A percentile compares a stretch with the other conserved stretches of the same genome.
Conservation (phyloP, 2,113 vertebrate genomes). For the Nesoenas mayeri region DNA sequence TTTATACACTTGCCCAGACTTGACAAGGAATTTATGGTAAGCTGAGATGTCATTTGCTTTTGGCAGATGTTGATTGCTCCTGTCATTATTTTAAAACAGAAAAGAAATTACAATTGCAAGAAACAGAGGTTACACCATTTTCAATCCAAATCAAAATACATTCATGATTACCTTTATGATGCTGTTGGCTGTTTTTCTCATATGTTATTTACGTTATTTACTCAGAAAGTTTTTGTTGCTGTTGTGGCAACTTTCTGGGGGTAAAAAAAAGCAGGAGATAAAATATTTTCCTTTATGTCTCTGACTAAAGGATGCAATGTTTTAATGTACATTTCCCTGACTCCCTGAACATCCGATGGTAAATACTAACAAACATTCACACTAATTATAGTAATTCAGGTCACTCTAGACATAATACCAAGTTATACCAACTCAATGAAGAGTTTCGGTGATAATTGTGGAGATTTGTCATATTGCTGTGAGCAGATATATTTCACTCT, state of each 20-base stretch:
- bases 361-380: not conserved
- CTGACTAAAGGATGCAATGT: not conserved
- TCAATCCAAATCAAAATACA: not conserved
- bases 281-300: not conserved
- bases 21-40: not conserved
- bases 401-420: not conserved
- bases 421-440: not conserved
- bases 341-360: not conserved
- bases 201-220: not conserved
- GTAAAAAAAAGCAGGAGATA: not conserved
- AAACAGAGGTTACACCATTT: not conserved
- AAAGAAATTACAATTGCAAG: not conserved
- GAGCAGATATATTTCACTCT: not conserved
- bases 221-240: not conserved
- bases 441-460: not conserved
- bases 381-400: not conserved
- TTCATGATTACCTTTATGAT: not conserved
- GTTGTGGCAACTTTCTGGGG: not conserved
- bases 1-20: slow-evolving; percentile 3
- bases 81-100: slow-evolving; percentile 7
- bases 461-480: not conserved
- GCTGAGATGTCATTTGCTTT: not conserved
- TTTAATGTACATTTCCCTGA: not conserved
- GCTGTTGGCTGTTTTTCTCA: not conserved
- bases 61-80: not conserved